phyloP scores from a whole-genome alignment of 2,888 invertebrate genomes.

The Euphydryas editha region DNA sequence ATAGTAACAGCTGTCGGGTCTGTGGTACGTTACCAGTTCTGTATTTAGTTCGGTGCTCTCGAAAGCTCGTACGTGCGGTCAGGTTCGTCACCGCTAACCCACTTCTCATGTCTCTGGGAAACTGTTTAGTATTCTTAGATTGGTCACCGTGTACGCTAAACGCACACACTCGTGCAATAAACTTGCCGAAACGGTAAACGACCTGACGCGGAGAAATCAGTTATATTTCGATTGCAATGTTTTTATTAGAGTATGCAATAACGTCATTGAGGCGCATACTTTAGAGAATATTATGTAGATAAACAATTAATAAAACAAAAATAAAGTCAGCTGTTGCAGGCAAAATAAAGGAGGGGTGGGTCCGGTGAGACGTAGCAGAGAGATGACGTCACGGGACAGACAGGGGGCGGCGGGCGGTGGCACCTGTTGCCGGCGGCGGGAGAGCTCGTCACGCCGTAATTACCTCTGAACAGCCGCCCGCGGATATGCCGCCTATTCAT shows the following conservation, averaged over 20 bases:
- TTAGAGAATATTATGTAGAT: not conserved
- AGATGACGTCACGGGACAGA: conserved; percentile 24
- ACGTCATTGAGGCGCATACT: not conserved
- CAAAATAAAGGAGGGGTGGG: conserved; percentile 2
- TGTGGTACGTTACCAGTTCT: not conserved
- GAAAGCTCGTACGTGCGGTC: conserved; percentile 4
- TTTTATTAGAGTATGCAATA: not conserved
- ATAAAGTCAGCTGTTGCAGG: not conserved
- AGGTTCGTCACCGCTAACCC: conserved; percentile 19
- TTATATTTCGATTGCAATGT: not conserved
- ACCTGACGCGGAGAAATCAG: not conserved
- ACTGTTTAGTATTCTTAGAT: conserved; percentile 10
- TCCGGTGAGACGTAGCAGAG: conserved; percentile 1
- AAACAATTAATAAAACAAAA: not conserved
- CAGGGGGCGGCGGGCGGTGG: not conserved
- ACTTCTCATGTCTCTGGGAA: conserved; percentile 24
- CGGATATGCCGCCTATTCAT: not conserved
- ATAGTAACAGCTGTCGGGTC: not conserved
- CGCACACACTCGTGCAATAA: not conserved
- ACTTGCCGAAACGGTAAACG: not conserved
- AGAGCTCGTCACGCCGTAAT: conserved; percentile 30
- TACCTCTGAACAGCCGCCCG: conserved; percentile 4
- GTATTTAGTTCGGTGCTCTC: not conserved
- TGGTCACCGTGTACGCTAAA: not conserved
- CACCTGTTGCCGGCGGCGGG: conserved; percentile 29